These are phyloP conservation scores for Drosophila rufa DNA, from an alignment of 1,140 invertebrate species.

Conservation along the genomic window DNA sequence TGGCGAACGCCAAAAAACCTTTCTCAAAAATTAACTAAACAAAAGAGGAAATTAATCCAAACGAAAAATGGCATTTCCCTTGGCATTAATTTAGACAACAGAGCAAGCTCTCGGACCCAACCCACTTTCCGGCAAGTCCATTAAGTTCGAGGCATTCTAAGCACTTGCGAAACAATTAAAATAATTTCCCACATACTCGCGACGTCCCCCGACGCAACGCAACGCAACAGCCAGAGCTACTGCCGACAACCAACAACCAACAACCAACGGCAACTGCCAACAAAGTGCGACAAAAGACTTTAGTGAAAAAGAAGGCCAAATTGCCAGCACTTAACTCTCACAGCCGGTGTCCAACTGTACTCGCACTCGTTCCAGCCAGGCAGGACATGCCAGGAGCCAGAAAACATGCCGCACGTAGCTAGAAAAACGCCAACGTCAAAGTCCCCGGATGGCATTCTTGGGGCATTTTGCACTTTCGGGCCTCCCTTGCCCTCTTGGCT, in stretches of 20 bases:
- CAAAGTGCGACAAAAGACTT: slow-evolving; percentile 30
- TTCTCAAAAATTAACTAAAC: slow-evolving; percentile 75
- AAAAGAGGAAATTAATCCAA: slow-evolving; percentile 74
- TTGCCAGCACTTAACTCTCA: slow-evolving; percentile 71
- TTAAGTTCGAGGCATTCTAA: slow-evolving; percentile 74
- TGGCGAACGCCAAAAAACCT: slow-evolving; percentile 44
- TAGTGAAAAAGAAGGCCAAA: slow-evolving; percentile 64
- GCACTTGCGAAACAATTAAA: slow-evolving; percentile 82
- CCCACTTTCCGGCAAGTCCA: slow-evolving; percentile 58
- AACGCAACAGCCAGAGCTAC: slow-evolving; percentile 9
- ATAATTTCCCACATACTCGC: slow-evolving; percentile 78
- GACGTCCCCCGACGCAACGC: slow-evolving; percentile 66
- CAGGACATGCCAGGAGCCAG: slow-evolving; percentile 40
- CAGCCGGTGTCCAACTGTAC: slow-evolving; percentile 71
- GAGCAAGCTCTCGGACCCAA: slow-evolving; percentile 37
- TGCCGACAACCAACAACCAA: slow-evolving; percentile 4
- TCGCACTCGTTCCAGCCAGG: slow-evolving; percentile 27
- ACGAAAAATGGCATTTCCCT: slow-evolving; percentile 69
- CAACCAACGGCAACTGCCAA: slow-evolving; percentile 5
- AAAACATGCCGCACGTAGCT: slow-evolving; percentile 46
- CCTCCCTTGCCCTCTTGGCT: slow-evolving; percentile 3
- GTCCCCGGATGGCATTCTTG: slow-evolving; percentile 36
- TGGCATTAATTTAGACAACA: slow-evolving; percentile 72
- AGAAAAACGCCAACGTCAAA: slow-evolving; percentile 48
- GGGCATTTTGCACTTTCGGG: slow-evolving; percentile 25